phyloP scores from a whole-genome alignment of 1,140 invertebrate genomes.

The Brachionus paranguensis region DNA sequence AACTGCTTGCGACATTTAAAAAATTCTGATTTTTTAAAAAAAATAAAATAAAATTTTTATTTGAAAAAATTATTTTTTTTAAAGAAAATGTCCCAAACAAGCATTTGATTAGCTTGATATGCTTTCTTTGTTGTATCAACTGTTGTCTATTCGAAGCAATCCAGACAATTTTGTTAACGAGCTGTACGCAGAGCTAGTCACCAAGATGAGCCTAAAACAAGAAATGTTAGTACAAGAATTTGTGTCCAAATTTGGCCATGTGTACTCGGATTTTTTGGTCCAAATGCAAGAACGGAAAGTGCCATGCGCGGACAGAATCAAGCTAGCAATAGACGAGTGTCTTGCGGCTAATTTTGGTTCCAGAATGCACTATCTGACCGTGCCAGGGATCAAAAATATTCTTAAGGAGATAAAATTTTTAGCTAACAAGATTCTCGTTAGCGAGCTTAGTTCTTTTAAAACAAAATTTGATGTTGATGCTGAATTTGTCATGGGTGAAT shows the following conservation, averaged over 20 bases:
- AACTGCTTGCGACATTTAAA: not conserved
- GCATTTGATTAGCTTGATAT: not conserved
- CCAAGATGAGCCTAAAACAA: not conserved
- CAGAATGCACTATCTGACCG: not conserved
- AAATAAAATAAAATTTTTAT: not conserved
- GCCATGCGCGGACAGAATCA: not conserved
- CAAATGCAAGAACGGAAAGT: not conserved
- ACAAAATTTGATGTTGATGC: not conserved
- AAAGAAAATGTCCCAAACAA: not conserved
- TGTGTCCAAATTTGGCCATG: not conserved
- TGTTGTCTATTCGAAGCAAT: not conserved
- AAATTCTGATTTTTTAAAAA: not conserved
- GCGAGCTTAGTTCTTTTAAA: not conserved
- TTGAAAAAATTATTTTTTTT: not conserved
- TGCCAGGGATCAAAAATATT: not conserved
- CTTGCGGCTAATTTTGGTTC: not conserved
- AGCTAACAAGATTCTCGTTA: not conserved
- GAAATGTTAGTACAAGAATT: not conserved
- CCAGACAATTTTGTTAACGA: not conserved
- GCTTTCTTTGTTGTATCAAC: not conserved
- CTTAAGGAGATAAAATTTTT: not conserved
- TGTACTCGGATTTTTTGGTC: not conserved
- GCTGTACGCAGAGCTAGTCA: not conserved
- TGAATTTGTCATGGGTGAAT: not conserved
- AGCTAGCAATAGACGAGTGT: not conserved